These are phyloP conservation scores for Zaprionus taronus DNA, from an alignment of 1,140 invertebrate genomes.

Conservation along the genomic window DNA sequence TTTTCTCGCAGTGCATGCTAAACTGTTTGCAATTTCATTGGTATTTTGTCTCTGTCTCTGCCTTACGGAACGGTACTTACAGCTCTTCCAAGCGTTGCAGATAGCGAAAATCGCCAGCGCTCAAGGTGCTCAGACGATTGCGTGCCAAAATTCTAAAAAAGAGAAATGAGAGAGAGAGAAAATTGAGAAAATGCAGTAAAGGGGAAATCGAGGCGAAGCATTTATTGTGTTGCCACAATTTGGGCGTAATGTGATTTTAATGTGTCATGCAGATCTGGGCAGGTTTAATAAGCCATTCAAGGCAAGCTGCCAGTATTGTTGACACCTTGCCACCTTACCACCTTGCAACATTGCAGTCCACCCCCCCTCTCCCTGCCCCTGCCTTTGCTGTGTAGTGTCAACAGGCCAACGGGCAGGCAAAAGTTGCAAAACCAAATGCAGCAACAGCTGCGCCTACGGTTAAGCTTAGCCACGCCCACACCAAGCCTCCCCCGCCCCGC, in stretches of 20 bases:
- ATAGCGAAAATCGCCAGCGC: conserved; percentile 67
- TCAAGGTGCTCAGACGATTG: conserved; percentile 70
- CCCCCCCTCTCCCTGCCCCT: background rate
- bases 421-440: conserved; percentile 49
- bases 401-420: conserved; percentile 22
- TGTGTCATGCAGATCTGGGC: conserved; percentile 34
- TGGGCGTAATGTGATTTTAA: conserved; percentile 67
- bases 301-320: conserved; percentile 35
- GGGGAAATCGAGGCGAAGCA: conserved; percentile 7
- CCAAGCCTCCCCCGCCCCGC: background rate
- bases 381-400: conserved; percentile 22
- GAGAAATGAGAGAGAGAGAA: conserved; percentile 19
- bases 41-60: background rate
- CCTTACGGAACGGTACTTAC: conserved; percentile 68
- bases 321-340: conserved; percentile 10
- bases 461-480: background rate
- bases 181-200: conserved; percentile 9
- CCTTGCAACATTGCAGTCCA: conserved; percentile 15
- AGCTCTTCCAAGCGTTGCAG: conserved; percentile 78
- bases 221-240: conserved; percentile 31
- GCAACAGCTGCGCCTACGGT: conserved; percentile 61
- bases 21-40: background rate
- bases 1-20: conserved; percentile 6
- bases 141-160: conserved; percentile 76
- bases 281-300: conserved; percentile 76